Evolutionary conservation across 1,140 invertebrate species (phyloP).

Genomic region (Cotesia glomerata): DNA sequence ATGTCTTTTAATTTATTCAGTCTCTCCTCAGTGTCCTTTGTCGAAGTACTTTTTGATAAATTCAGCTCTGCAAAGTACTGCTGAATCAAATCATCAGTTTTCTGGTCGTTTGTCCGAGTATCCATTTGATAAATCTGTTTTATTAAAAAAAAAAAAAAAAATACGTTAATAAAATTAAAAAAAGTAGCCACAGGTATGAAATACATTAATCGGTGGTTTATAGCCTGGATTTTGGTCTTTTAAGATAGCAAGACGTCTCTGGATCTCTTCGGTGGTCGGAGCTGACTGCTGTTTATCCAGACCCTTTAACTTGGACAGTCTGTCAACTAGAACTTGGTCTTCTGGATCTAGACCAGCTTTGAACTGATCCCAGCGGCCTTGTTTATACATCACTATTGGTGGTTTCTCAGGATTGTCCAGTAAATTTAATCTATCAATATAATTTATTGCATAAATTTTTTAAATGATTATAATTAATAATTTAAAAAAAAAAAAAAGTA

Average conservation of each 20-base stretch:
- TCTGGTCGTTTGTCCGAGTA: constrained; percentile 52
- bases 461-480: too few species aligned
- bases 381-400: constrained; percentile 57
- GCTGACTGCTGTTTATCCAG: constrained; percentile 42
- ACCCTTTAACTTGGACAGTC: constrained; percentile 54
- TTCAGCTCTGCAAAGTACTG: constrained; percentile 50
- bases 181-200: background rate
- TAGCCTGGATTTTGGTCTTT: constrained; percentile 49
- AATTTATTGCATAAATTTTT: too few species aligned
- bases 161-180: background rate
- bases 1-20: constrained; percentile 43
- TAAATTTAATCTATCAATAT: constrained; percentile 45
- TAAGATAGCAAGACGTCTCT: constrained; percentile 51
- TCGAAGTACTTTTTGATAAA: constrained; percentile 36
- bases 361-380: constrained; percentile 50
- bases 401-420: constrained; percentile 57
- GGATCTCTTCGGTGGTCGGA: constrained; percentile 55
- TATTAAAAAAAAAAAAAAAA: background rate
- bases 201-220: constrained; percentile 38
- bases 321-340: constrained; percentile 56
- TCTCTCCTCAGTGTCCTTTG: constrained; percentile 42
- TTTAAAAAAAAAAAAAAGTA: background rate
- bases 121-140: constrained; percentile 49
- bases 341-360: constrained; percentile 52
- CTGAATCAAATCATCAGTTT: constrained; percentile 54